Base-by-base conservation (phyloP, 2,797 vertebrate species). In the Heteromormyrus szaboi region DNA sequence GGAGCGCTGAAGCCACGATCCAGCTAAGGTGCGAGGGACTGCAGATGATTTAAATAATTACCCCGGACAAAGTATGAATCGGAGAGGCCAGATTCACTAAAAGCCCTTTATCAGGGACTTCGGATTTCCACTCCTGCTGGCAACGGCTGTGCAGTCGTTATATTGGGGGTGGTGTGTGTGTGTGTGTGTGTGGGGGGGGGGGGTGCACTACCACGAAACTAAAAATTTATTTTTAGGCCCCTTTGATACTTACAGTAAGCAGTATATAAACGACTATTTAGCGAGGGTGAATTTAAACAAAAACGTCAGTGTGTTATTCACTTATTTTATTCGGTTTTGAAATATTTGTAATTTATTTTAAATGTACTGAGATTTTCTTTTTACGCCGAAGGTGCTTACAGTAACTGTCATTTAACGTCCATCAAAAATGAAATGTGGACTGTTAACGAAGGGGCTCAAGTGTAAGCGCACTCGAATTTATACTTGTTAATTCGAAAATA, bases 41-140 rank as follows among this genome's bases (percentile, higher is more conserved):
- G 59, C 85, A 79, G 83, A 46, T 50, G 65, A 85, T 90, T 54
- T 89, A 91, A 87, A 90, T 90, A 91, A 90, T 89, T 86, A 89
- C 88, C 88, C 46, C 9, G 65, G 62, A 89, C 87, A 89, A 89
- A n/a, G 29, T 89, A 85, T 86, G 89, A 87, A 87, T 79, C 86
- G 54, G 62, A 87, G 88, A 90, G 79, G 79, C 44, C 85, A 90
- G 76, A 53, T 46, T 88, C 72, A 68, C 62, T 87, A 87, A 85
- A 89, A 85, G 53, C 22, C 62, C 33, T 68, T 59, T 54, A 89
- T 90, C 50, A 37, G 86, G 50, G 65, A 68, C 17, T 25, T 37
- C 12, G 33, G 44, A 72, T 87, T 25, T 76, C 19, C 25, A 56
- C 48, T 19, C 87, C 79, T 79, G 48, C 56, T 41, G 86, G 65